Conservation (phyloP, 1,140 invertebrate genomes). For the Dreissena polymorpha region DNA sequence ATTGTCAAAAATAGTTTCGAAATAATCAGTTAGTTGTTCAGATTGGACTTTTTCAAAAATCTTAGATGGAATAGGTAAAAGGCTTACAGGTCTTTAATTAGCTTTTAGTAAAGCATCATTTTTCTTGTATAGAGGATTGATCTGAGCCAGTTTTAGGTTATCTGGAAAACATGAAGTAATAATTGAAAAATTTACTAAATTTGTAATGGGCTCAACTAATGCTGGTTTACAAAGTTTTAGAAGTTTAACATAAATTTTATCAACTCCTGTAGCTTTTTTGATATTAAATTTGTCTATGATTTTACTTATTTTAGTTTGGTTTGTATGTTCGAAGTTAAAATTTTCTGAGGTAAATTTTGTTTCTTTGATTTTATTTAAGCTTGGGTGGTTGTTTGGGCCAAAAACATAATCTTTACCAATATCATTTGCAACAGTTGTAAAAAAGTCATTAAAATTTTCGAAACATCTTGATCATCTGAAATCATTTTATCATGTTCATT, state of each 20-base stretch:
- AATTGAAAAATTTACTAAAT: not conserved
- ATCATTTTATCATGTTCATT: slow-evolving; percentile 13
- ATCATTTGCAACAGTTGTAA: slow-evolving; percentile 20
- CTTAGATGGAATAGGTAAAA: slow-evolving; percentile 26
- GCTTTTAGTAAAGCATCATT: not conserved
- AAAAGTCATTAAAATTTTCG: slow-evolving; percentile 31
- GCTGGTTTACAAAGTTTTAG: not conserved
- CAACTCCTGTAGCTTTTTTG: slow-evolving; percentile 12
- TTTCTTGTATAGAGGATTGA: not conserved
- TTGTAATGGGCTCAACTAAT: slow-evolving; percentile 8
- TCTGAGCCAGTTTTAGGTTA: slow-evolving; percentile 15
- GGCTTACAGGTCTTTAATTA: slow-evolving; percentile 19
- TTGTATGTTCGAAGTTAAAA: slow-evolving; percentile 23
- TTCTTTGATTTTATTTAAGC: slow-evolving; percentile 31
- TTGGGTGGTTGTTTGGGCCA: slow-evolving; percentile 23
- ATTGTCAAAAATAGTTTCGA: slow-evolving; percentile 20
- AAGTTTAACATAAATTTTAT: not conserved
- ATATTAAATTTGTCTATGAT: slow-evolving; percentile 22
- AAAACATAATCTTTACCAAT: slow-evolving; percentile 21
- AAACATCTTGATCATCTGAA: slow-evolving; percentile 16
- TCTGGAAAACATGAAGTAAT: slow-evolving; percentile 1
- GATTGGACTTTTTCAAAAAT: slow-evolving; percentile 18
- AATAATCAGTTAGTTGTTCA: slow-evolving; percentile 14
- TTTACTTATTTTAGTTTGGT: slow-evolving; percentile 5
- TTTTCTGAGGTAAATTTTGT: not conserved